Percentiles rank a stretch among this genome's conserved stretches.
Evolutionary conservation across 2,888 invertebrate species (phyloP).

Genomic region (Troides oblongomaculatus): DNA sequence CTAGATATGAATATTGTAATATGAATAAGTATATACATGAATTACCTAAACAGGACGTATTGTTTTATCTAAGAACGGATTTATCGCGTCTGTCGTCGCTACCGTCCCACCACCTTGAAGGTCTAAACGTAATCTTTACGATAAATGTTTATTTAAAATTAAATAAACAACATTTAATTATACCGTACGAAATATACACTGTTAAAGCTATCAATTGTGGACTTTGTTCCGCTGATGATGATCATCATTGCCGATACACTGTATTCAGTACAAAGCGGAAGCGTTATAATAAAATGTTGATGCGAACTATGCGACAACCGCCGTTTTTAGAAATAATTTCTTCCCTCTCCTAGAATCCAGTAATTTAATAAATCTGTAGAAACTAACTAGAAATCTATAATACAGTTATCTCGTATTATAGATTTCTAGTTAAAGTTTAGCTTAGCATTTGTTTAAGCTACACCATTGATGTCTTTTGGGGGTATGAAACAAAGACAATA

Average conservation of each 20-base stretch:
- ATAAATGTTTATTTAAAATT: slow-evolving; percentile 33
- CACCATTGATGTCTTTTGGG: no score
- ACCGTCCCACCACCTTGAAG: slow-evolving; percentile 38
- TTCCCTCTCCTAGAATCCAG: not conserved
- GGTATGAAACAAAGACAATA: no score
- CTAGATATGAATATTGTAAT: no score
- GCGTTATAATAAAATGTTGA: not conserved
- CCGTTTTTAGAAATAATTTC: not conserved
- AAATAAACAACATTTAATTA: slow-evolving; percentile 25
- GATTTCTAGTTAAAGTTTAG: no score
- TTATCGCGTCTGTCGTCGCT: slow-evolving; percentile 34
- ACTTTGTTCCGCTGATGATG: no score
- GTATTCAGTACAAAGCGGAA: not conserved
- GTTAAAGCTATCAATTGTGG: not conserved
- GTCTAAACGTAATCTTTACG: slow-evolving; percentile 36
- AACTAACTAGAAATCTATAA: no score
- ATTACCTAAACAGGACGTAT: slow-evolving; percentile 7
- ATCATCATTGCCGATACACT: not conserved
- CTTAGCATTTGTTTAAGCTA: no score
- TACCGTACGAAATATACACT: not conserved
- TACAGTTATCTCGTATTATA: no score
- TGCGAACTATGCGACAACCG: not conserved
- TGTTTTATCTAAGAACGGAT: slow-evolving; percentile 9
- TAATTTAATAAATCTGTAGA: not conserved
- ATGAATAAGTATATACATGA: not conserved